Percentiles rank a stretch among this genome's conserved stretches.
Evolutionary conservation across 2,113 vertebrate species (phyloP).

Genomic region (Rousettus leschenaultii): DNA sequence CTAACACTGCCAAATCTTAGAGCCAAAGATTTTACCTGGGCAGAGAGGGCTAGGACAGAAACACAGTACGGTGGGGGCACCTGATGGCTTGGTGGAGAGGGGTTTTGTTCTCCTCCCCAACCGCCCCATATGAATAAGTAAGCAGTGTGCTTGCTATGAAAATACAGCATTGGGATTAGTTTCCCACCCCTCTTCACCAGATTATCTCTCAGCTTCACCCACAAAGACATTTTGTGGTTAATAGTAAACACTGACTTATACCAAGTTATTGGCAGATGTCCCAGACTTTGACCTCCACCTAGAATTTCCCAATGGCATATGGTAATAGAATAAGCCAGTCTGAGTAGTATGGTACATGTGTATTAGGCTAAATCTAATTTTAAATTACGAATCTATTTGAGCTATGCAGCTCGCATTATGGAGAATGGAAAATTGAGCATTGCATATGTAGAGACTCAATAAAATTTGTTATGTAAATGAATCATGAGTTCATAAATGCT

Average conservation of each 20-base stretch:
- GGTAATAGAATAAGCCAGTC: background rate
- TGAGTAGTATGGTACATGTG: background rate
- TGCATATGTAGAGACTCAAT: background rate
- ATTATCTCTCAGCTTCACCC: background rate
- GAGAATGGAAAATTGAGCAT: background rate
- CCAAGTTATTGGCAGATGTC: background rate
- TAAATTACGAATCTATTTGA: constrained; percentile 30
- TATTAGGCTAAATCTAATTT: constrained; percentile 43
- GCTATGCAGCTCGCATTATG: background rate
- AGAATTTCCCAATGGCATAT: background rate
- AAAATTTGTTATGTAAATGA: background rate
- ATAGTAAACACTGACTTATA: background rate
- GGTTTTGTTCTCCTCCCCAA: background rate
- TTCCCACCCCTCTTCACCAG: background rate
- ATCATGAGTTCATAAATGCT: background rate
- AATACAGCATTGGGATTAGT: background rate
- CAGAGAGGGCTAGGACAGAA: background rate
- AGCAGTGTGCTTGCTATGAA: background rate
- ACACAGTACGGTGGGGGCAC: too few relatives aligned
- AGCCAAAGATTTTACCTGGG: background rate
- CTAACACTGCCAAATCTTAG: background rate
- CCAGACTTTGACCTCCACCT: constrained; percentile 32
- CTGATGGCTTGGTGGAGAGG: background rate
- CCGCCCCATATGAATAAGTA: background rate
- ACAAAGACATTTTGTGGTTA: background rate